Conservation (phyloP, 2,113 vertebrate species). For the Neofelis nebulosa region DNA sequence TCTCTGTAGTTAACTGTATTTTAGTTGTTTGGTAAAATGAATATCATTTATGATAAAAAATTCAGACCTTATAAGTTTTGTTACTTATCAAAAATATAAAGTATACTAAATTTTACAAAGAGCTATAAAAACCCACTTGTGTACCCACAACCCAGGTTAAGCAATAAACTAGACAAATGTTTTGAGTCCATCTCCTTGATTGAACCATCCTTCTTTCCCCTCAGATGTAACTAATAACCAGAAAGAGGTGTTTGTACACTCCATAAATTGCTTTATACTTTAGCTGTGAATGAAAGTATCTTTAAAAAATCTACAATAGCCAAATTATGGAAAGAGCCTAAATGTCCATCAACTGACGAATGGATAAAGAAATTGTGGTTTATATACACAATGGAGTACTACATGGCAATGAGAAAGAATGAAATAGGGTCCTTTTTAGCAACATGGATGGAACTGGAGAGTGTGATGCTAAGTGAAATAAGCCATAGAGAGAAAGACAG, state of each 20-base stretch:
- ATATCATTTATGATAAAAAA: neutral
- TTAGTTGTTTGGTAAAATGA: neutral
- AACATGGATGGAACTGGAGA: too few relatives aligned
- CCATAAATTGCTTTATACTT: neutral
- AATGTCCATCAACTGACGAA: too few relatives aligned
- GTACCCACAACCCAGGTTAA: neutral
- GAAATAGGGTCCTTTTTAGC: too few relatives aligned
- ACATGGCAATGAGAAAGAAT: too few relatives aligned
- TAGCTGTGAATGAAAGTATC: neutral
- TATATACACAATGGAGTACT: too few relatives aligned
- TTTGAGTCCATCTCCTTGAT: neutral
- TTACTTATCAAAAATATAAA: neutral
- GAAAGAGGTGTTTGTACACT: neutral
- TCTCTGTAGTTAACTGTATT: neutral
- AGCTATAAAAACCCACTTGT: neutral
- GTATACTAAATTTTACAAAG: neutral
- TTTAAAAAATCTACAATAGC: neutral
- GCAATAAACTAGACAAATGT: neutral
- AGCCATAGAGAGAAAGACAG: too few relatives aligned
- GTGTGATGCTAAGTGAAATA: too few relatives aligned
- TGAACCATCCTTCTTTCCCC: neutral
- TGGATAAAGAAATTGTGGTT: too few relatives aligned
- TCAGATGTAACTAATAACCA: neutral
- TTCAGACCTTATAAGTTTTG: neutral
- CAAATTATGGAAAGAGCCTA: too few relatives aligned